Evolutionary conservation across 2,797 vertebrate genomes (phyloP).

Genomic region (Melanotaenia parkinsoni): DNA sequence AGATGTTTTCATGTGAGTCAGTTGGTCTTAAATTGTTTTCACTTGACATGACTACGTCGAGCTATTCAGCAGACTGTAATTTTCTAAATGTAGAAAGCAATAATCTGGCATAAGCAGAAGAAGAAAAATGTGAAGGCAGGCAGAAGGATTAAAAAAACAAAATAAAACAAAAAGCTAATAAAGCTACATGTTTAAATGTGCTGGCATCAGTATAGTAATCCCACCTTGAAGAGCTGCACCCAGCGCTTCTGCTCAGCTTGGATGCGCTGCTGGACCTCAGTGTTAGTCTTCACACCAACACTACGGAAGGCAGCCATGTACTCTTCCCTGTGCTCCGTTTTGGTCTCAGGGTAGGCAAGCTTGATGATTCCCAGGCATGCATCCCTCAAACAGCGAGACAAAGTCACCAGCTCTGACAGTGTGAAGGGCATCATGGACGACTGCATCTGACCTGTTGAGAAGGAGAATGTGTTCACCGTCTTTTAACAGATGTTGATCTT

Average conservation of each 20-base stretch:
- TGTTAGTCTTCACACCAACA: constrained; percentile 91
- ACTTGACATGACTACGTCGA: background rate
- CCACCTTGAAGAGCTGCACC: constrained; percentile 98
- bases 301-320: constrained; percentile 94
- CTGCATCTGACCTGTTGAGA: constrained; percentile 82
- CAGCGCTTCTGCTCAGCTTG: constrained; percentile 95
- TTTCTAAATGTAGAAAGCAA: background rate
- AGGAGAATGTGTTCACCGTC: constrained; percentile 30
- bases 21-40: background rate
- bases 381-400: constrained; percentile 95
- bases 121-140: background rate
- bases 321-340: constrained; percentile 93
- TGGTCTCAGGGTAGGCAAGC: constrained; percentile 96
- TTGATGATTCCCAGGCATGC: constrained; percentile 98
- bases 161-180: background rate
- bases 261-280: constrained; percentile 90
- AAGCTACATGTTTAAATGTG: background rate
- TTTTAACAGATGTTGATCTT: constrained; percentile 58
- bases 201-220: background rate
- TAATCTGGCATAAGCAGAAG: background rate
- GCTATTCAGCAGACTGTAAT: background rate
- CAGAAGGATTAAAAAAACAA: background rate
- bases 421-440: constrained; percentile 99
- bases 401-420: constrained; percentile 88
- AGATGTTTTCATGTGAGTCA: background rate